A percentile compares a stretch with the other conserved stretches of the same genome.
phyloP scores from a whole-genome alignment of 2,888 invertebrate species.

The Athalia rosae region DNA sequence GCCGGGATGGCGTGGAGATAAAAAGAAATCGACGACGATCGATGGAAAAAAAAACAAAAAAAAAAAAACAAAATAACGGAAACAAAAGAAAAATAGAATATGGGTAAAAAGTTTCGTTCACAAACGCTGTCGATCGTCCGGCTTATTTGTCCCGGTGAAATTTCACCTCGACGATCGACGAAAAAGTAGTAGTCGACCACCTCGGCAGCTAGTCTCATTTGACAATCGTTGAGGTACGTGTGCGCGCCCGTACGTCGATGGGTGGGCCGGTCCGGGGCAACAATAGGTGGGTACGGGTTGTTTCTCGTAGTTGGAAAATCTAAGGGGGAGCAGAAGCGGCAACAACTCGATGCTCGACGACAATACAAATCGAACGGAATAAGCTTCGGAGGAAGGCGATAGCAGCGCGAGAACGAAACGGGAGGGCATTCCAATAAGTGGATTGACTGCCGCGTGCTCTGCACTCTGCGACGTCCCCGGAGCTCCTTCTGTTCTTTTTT shows the following conservation, averaged over 20 bases:
- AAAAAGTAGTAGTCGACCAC: not conserved
- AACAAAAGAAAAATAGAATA: not conserved
- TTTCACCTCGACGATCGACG: slow-evolving; percentile 4
- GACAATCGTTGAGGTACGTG: slow-evolving; percentile 28
- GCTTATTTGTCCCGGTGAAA: slow-evolving; percentile 15
- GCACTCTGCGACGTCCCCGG: slow-evolving; percentile 49
- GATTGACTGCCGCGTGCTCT: slow-evolving; percentile 65
- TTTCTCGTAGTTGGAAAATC: slow-evolving; percentile 47
- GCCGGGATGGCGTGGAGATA: slow-evolving; percentile 6
- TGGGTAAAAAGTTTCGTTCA: not conserved
- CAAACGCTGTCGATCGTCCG: slow-evolving; percentile 30
- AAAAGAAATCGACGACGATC: slow-evolving; percentile 9
- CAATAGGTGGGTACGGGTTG: slow-evolving; percentile 2
- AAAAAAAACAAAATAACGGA: slow-evolving; percentile 6
- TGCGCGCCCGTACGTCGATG: not conserved
- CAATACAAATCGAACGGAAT: slow-evolving; percentile 66
- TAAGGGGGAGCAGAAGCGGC: slow-evolving; percentile 53
- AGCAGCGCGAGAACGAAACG: slow-evolving; percentile 60
- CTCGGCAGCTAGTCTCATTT: slow-evolving; percentile 30
- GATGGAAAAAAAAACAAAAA: not conserved
- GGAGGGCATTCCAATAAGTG: slow-evolving; percentile 67
- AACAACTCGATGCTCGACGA: slow-evolving; percentile 52
- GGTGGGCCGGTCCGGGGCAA: not conserved
- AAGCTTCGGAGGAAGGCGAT: slow-evolving; percentile 59
- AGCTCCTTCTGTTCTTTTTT: slow-evolving; percentile 41